phyloP scores from a whole-genome alignment of 2,888 invertebrate species.

The Pseudococcus jackbeardsleyi region DNA sequence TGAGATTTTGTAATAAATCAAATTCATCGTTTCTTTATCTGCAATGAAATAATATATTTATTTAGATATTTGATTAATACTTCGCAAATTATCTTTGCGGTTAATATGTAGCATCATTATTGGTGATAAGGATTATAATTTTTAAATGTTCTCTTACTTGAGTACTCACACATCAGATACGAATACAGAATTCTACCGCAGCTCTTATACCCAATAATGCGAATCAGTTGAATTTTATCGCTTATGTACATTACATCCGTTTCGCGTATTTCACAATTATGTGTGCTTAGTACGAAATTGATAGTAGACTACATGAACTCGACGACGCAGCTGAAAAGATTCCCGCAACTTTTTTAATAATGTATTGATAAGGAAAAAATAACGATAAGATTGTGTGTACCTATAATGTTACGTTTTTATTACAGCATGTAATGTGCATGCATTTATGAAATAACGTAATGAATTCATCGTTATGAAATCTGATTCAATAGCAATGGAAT shows the following conservation, averaged over 20 bases:
- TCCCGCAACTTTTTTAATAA: not conserved
- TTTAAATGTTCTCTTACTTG: too few relatives aligned
- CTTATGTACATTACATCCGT: not conserved
- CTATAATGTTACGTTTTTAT: not conserved
- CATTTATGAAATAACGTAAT: not conserved
- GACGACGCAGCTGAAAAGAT: not conserved
- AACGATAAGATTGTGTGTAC: not conserved
- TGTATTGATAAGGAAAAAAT: not conserved
- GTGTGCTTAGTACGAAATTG: slow-evolving; percentile 2
- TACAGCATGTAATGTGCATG: not conserved
- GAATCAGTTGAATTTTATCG: too few relatives aligned
- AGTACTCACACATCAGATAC: too few relatives aligned
- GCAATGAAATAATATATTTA: too few relatives aligned
- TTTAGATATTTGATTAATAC: too few relatives aligned
- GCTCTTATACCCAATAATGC: too few relatives aligned
- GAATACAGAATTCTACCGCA: too few relatives aligned
- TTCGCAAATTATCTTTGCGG: too few relatives aligned
- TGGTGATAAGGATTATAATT: too few relatives aligned
- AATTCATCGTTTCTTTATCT: too few relatives aligned
- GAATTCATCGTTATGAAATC: not conserved
- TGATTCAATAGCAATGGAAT: not conserved
- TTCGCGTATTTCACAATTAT: slow-evolving; percentile 2
- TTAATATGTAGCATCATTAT: too few relatives aligned
- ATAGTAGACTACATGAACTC: not conserved
- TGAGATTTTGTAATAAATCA: too few relatives aligned